Base-by-base conservation (phyloP, 2,888 invertebrate species). In the Pherbina coryleti region DNA sequence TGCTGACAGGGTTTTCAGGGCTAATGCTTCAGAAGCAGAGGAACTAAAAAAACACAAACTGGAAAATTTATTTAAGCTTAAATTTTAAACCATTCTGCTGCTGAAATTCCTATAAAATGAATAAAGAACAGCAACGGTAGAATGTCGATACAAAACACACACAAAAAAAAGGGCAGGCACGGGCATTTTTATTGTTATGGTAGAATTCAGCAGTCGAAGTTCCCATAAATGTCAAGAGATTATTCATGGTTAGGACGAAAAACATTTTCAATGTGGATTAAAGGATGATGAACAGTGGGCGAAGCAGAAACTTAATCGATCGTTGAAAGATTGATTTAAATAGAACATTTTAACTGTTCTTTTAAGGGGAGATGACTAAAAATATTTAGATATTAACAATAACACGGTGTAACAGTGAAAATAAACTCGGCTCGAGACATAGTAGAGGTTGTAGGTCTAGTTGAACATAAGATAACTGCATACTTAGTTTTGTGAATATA, bases 201-300 rank as follows among this genome's bases (percentile, higher is more conserved):
- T 28, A 17, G n/a, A 53, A 73, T 25, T 31, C 5, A 44, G 49
- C 49, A 49, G 37, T 57, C 19, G 31, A 37, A 73, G 57, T 76
- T 76, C 76, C 76, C 76, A 76, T 76, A 76, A 76, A 76, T 70
- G 70, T 76, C 75, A 28, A 31, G 53, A 9, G 37, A 55, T 67
- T 57, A 75, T 75, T 75, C 57, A 73, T 73, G 73, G 62, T 62
- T n/a, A 49, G 44, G 31, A 74, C 49, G 64, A 74, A 55, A 55
- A 67, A 3, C 22, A 34, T 22, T 71, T 72, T 72, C 17, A 22
- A 8, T 72, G 37, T 19, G 34, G 74, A 74, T 37, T 64, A 19
- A 53, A 31, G 51, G 17, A 22, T 25, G 19, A 25, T 34, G 53
- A 8, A 74, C 74, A 74, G 66, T 74, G 74, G 49, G 34, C 9